A percentile compares a stretch with the other conserved stretches of the same genome.
Evolutionary conservation across 2,888 invertebrate genomes (phyloP).

Genomic region (Pyrgus malvae): DNA sequence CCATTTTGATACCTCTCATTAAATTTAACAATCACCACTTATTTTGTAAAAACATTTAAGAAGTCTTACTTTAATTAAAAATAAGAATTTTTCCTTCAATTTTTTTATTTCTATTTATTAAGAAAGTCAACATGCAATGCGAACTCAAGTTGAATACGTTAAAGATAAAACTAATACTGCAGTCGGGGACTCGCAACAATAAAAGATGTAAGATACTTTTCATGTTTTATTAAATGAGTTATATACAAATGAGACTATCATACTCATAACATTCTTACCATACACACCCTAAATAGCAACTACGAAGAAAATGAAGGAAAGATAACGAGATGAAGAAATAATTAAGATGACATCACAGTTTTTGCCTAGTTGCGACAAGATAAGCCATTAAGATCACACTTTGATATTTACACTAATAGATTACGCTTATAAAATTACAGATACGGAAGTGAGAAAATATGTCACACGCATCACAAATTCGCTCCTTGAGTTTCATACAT

Average conservation of each 20-base stretch:
- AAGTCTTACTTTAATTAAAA: no score
- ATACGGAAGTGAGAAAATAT: slow-evolving; percentile 22
- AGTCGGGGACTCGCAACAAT: not conserved
- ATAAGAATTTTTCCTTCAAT: no score
- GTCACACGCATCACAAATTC: slow-evolving; percentile 26
- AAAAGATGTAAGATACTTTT: slow-evolving; percentile 8
- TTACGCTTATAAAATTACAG: slow-evolving; percentile 24
- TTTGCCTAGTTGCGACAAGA: slow-evolving; percentile 21
- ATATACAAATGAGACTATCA: slow-evolving; percentile 25
- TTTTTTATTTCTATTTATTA: no score
- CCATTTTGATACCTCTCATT: slow-evolving; percentile 8
- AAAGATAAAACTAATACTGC: no score
- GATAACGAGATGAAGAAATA: slow-evolving; percentile 12
- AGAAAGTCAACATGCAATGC: no score
- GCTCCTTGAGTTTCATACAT: slow-evolving; percentile 21
- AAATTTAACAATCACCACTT: slow-evolving; percentile 4
- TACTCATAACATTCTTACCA: slow-evolving; percentile 16
- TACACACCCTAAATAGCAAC: slow-evolving; percentile 11
- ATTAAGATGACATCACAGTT: slow-evolving; percentile 21
- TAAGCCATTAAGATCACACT: slow-evolving; percentile 21
- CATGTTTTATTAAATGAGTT: slow-evolving; percentile 23
- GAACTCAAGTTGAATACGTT: no score
- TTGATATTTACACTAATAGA: slow-evolving; percentile 27
- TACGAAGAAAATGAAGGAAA: slow-evolving; percentile 3
- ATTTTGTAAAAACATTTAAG: no score